These are phyloP conservation scores for Loris lydekkerianus DNA, from an alignment of 2,797 vertebrate genomes.

Conservation along the genomic window DNA sequence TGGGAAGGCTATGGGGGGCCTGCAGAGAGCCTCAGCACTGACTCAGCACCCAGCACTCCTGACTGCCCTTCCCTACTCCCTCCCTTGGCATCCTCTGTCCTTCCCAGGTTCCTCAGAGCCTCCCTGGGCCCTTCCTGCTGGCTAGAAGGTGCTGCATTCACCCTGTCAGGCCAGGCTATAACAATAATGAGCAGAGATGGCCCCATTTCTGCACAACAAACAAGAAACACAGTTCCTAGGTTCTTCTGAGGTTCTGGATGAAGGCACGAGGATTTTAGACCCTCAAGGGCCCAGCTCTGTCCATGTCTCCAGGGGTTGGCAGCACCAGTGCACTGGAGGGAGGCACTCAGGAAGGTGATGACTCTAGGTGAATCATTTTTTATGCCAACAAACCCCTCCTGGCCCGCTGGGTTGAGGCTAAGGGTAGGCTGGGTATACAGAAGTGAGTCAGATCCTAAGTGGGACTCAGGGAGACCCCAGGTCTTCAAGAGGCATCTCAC, in stretches of 20 bases:
- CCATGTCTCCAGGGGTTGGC: background rate
- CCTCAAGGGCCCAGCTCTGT: background rate
- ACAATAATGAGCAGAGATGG: background rate
- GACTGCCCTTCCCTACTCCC: background rate
- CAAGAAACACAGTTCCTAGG: background rate
- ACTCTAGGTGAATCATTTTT: background rate
- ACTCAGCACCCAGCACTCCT: background rate
- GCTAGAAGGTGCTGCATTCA: background rate
- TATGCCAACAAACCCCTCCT: background rate
- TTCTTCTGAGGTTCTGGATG: background rate
- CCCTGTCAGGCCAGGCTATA: background rate
- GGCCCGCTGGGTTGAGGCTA: background rate
- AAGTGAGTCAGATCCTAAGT: background rate
- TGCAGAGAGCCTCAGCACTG: background rate
- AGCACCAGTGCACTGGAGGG: background rate
- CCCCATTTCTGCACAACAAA: background rate
- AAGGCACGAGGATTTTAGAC: background rate
- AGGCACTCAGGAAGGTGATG: background rate
- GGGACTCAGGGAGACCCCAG: background rate
- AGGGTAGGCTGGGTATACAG: background rate
- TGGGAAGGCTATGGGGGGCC: background rate
- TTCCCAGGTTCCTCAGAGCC: background rate
- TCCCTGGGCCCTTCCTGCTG: background rate
- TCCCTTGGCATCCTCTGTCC: background rate
- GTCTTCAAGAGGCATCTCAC: background rate